Evolutionary conservation across 1,140 invertebrate species (phyloP), one percentile per base, ranked within the genome.

Genomic region (Polypedilum pembai): DNA sequence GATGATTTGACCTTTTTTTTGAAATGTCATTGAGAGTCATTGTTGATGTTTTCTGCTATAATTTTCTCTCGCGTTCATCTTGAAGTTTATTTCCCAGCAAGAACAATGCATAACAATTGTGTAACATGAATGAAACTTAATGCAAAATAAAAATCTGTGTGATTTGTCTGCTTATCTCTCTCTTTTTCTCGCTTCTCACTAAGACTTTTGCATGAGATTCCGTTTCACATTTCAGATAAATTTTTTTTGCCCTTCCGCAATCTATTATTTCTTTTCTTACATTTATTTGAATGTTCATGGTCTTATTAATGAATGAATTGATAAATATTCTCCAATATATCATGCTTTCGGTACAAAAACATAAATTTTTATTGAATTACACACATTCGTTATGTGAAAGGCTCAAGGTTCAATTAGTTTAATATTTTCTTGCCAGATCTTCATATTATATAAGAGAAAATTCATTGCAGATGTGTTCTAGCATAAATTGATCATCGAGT

Each of bases 161-260:
- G 7, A n/a, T 56, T 56, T 15, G 45, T 56, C n/a, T n/a, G 45
- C 12, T 56, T 56, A 33, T 33, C 24, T 33, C 24, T n/a, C n/a
- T n/a, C n/a, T n/a, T n/a, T n/a, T n/a, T n/a, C n/a, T n/a, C n/a
- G n/a, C n/a, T 33, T 33, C 24, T 33, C 24, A 33, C 24, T 56
- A 12, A n/a, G 45, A 56, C n/a, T 56, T 56, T 56, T 56, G 12
- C n/a, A 56, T 56, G 45, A n/a, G 45, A 56, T 56, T 56, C 45
- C 45, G 45, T 56, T 56, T 56, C 45, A 15, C 45, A 56, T 56
- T 56, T 56, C 8, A 33, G 24, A 33, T 33, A 33, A 33, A 33
- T 56, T 56, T n/a, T 56, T 45, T 45, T 56, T 56, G n/a, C 45
- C 45, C 45, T 56, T 56, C 45, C 45, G 45, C 45, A 56, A 56